Percentiles rank a stretch among this genome's conserved stretches.
Conservation (phyloP, 2,113 vertebrate species). For the Donacobius atricapilla region DNA sequence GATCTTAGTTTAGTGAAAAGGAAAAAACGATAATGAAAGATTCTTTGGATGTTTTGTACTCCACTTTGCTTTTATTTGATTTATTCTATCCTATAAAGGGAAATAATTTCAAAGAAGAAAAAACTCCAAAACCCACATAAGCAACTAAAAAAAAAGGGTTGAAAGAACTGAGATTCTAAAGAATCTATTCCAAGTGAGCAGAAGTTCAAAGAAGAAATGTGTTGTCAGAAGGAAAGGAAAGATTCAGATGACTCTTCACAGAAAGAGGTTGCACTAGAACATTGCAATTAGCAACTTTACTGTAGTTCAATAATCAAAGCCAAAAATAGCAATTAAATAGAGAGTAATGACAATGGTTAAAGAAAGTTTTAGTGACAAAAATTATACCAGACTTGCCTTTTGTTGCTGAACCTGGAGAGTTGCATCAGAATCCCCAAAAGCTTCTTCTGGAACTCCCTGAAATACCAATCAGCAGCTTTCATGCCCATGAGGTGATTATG, state of each 20-base stretch:
- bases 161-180: background rate
- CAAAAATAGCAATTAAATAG: background rate
- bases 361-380: background rate
- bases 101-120: background rate
- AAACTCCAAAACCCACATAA: background rate
- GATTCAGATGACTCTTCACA: background rate
- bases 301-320: background rate
- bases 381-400: background rate
- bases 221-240: background rate
- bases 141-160: background rate
- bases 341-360: background rate
- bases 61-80: background rate
- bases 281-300: background rate
- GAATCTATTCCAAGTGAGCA: background rate
- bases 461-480: background rate
- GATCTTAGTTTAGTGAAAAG: background rate
- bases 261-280: background rate
- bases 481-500: background rate
- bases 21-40: background rate
- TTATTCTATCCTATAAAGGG: background rate
- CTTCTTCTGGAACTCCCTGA: background rate
- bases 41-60: background rate
- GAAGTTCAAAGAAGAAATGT: background rate
- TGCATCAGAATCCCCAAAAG: background rate
- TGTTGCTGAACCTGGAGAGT: background rate